These are phyloP conservation scores for Anser cygnoides DNA, from an alignment of 2,113 vertebrate species.

Conservation along the genomic window DNA sequence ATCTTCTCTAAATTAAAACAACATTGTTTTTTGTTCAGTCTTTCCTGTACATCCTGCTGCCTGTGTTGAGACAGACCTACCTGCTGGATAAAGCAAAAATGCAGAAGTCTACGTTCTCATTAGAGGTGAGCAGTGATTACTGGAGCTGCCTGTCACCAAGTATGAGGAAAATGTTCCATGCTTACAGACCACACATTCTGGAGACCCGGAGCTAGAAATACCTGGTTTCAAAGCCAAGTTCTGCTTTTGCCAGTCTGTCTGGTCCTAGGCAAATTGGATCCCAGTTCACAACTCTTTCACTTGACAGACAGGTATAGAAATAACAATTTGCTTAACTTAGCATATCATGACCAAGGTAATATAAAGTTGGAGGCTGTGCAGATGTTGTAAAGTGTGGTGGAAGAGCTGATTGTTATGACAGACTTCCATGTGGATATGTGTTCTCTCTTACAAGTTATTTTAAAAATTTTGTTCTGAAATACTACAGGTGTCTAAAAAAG, in stretches of 20 bases:
- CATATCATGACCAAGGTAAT: neutral
- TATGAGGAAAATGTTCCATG: neutral
- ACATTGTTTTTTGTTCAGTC: neutral
- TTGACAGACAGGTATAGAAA: neutral
- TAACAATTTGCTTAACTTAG: neutral
- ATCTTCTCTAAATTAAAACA: slow-evolving; percentile 20
- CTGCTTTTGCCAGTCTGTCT: neutral
- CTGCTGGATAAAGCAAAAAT: neutral
- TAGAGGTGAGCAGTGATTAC: neutral
- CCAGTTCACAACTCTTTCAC: neutral
- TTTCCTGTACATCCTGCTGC: neutral
- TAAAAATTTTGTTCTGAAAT: neutral
- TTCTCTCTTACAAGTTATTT: neutral
- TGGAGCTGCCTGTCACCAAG: neutral
- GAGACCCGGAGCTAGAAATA: neutral
- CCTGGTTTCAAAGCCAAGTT: neutral
- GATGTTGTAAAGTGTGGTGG: neutral
- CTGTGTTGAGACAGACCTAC: neutral
- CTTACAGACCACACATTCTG: neutral
- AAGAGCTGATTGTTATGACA: neutral
- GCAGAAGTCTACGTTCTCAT: neutral
- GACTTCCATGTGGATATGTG: neutral
- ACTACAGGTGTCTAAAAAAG: neutral
- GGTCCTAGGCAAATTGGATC: neutral
- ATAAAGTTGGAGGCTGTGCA: neutral